Percentiles rank a stretch among this genome's conserved stretches.
phyloP scores from a whole-genome alignment of 2,888 invertebrate species.

The Eulithis prunata region DNA sequence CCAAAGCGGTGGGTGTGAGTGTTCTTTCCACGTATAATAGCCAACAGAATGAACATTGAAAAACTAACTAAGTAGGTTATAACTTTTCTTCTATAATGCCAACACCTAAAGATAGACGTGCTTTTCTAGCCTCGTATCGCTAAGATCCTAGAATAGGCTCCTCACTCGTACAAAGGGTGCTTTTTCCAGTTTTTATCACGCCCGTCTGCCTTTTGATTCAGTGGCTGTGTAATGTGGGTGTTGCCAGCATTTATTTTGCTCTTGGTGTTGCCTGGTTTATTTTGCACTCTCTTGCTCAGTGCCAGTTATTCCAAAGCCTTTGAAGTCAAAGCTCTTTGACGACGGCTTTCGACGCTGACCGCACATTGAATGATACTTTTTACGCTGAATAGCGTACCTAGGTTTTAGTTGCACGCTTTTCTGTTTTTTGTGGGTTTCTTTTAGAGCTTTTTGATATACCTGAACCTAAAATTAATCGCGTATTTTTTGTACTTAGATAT shows the following conservation, averaged over 20 bases:
- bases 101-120: slow-evolving; percentile 1
- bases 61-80: neutral
- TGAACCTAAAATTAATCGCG: slow-evolving; percentile 7
- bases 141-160: slow-evolving; percentile 75
- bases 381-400: slow-evolving; percentile 63
- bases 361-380: slow-evolving; percentile 75
- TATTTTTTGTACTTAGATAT: neutral
- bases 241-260: slow-evolving; percentile 82
- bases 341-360: slow-evolving; percentile 69
- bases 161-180: slow-evolving; percentile 54
- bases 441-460: slow-evolving; percentile 13
- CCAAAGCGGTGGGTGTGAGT: too few species aligned
- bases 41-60: neutral
- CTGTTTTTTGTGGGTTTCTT: slow-evolving; percentile 9
- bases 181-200: slow-evolving; percentile 82
- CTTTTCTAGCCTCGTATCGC: slow-evolving; percentile 20
- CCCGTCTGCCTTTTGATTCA: slow-evolving; percentile 81
- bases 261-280: slow-evolving; percentile 71
- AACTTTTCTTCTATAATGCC: neutral
- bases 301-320: slow-evolving; percentile 76
- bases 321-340: slow-evolving; percentile 81
- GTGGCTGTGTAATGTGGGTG: slow-evolving; percentile 77
- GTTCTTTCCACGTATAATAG: slow-evolving; percentile 1
- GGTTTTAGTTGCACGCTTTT: slow-evolving; percentile 50
- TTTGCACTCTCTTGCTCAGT: slow-evolving; percentile 51